Evolutionary conservation across 2,113 vertebrate species (phyloP).

Genomic region (Dasyprocta punctata): DNA sequence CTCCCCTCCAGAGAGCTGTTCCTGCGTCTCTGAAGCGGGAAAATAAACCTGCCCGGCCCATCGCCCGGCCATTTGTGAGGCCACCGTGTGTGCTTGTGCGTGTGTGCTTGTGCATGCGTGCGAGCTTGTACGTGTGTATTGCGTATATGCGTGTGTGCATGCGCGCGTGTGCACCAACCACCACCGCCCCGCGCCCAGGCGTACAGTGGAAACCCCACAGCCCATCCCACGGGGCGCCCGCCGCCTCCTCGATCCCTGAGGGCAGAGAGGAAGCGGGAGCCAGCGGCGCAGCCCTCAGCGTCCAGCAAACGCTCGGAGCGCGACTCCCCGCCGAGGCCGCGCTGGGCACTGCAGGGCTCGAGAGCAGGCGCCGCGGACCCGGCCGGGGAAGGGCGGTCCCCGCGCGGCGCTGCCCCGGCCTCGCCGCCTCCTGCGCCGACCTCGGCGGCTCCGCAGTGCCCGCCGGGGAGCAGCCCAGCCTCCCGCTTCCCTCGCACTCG

Average conservation of each 20-base stretch:
- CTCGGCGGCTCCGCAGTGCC: neutral
- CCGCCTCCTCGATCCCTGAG: neutral
- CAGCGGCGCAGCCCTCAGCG: neutral
- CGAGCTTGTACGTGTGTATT: neutral
- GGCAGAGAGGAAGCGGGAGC: neutral
- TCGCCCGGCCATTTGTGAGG: neutral
- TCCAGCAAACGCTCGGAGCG: slow-evolving; percentile 51
- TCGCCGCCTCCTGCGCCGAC: neutral
- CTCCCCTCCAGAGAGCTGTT: neutral
- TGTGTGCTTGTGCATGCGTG: neutral
- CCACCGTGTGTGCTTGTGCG: neutral
- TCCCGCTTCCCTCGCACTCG: neutral
- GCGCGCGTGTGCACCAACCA: neutral
- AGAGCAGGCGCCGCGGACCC: too few species aligned
- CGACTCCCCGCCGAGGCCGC: slow-evolving; percentile 87
- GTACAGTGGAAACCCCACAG: neutral
- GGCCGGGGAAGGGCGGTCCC: too few species aligned
- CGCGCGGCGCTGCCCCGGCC: too few species aligned
- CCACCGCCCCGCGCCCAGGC: neutral
- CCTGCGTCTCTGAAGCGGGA: neutral
- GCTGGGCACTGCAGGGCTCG: slow-evolving; percentile 84
- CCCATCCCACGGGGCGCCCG: fast-evolving
- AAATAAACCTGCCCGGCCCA: neutral
- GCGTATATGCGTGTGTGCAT: neutral
- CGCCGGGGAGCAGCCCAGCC: neutral